Evolutionary conservation across 1,140 invertebrate genomes (phyloP).

Genomic region (Drosophila truncata): DNA sequence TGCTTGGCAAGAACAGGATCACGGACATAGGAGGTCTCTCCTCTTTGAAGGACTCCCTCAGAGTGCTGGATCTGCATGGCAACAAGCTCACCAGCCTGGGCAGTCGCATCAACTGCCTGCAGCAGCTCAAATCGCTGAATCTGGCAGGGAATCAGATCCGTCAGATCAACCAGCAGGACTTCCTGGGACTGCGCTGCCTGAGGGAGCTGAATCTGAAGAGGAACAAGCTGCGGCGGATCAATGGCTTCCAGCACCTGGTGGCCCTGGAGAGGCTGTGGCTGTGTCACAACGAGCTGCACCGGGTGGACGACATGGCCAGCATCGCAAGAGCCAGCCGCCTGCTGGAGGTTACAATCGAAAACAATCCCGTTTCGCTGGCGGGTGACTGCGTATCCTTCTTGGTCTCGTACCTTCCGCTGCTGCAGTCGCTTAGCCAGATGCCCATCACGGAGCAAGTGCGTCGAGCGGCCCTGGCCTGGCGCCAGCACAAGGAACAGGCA

Average conservation of each 20-base stretch:
- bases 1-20: slow-evolving; percentile 95
- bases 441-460: slow-evolving; percentile 91
- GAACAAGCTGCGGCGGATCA: slow-evolving; percentile 92
- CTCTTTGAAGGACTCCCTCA: slow-evolving; percentile 64
- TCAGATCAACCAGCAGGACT: slow-evolving; percentile 89
- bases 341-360: slow-evolving; percentile 93
- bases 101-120: slow-evolving; percentile 86
- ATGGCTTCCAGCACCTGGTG: slow-evolving; percentile 91
- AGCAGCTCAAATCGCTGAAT: slow-evolving; percentile 95
- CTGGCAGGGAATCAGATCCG: slow-evolving; percentile 95
- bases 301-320: slow-evolving; percentile 93
- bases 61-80: slow-evolving; percentile 95
- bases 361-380: slow-evolving; percentile 92
- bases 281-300: slow-evolving; percentile 86
- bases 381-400: slow-evolving; percentile 92
- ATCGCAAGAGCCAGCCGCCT: slow-evolving; percentile 90
- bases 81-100: slow-evolving; percentile 90
- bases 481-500: slow-evolving; percentile 90
- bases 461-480: slow-evolving; percentile 90
- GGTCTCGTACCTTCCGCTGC: slow-evolving; percentile 91
- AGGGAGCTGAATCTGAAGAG: slow-evolving; percentile 95
- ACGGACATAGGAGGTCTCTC: slow-evolving; percentile 85
- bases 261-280: slow-evolving; percentile 83
- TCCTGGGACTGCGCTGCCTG: slow-evolving; percentile 91
- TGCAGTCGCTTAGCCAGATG: slow-evolving; percentile 90